Base-by-base conservation (phyloP, 2,888 invertebrate genomes). In the Diadegma fenestrale region DNA sequence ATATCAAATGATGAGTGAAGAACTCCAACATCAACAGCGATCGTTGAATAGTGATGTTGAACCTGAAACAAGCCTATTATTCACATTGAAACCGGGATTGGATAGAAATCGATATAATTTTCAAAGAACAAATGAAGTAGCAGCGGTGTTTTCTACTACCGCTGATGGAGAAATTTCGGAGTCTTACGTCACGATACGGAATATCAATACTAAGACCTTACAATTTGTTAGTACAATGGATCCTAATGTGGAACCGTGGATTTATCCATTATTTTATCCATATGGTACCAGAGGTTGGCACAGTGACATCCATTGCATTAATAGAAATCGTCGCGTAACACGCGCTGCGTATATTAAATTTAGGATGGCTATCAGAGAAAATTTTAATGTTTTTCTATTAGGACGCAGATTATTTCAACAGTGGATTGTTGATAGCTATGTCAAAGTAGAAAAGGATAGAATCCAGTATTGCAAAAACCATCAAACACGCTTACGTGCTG, bases 251-350 rank as follows among this genome's bases (percentile, higher is more conserved):
- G 87, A 88, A 58, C 88, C 87, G 33, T 88, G 84, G 86, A 85
- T 87, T 45, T 88, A 88, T 81, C 86, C 88, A 45, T 75, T 89
- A 48, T 87, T 87, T 85, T 87, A 88, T 83, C 87, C 88, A 7
- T 66, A 80, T 78, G 88, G 88, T 22, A 84, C 87, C 41, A 71
- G 66, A 78, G 87, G 87, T 19, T 84, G 80, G 77, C 71, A 77
- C 73, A 45, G 26, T 14, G 48, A 54, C 30, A 30, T 81, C 17
- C 51, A 19, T 51, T 51, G 51, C 19, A 51, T 51, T 51, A 51
- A 51, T 0, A 51, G 51, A 51, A 51, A 51, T 19, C 51, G 51
- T 51, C 51, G 19, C 7, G 51, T 51, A 19, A 64, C 61, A 73
- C 51, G 37, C 54, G 68, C 80, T 10, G 51, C 19, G 19, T 19